These are phyloP conservation scores for Zaprionus davidi DNA, from an alignment of 1,140 invertebrate species.

Conservation along the genomic window DNA sequence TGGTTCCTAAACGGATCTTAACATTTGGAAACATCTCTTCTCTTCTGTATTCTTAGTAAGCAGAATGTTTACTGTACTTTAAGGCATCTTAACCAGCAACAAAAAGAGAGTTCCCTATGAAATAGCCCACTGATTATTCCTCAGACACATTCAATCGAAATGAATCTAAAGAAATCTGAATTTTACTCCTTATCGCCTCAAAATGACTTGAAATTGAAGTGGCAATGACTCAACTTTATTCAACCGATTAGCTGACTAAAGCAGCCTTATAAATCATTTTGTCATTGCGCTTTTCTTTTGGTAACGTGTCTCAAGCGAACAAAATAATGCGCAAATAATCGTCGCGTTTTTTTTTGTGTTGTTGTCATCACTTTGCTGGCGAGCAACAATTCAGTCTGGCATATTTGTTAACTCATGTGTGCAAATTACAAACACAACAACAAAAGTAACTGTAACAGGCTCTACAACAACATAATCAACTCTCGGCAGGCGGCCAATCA, in stretches of 20 bases:
- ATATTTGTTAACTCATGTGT: conserved; percentile 61
- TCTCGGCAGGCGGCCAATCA: conserved; percentile 14
- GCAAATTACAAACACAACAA: conserved; percentile 52
- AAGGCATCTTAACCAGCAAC: no score
- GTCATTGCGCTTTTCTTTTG: neutral
- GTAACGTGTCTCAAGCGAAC: neutral
- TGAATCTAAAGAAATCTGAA: no score
- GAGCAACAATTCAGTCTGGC: conserved; percentile 19
- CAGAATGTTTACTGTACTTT: no score
- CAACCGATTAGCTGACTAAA: neutral
- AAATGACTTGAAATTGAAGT: neutral
- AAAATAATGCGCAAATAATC: conserved; percentile 12
- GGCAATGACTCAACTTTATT: neutral
- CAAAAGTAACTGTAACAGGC: conserved; percentile 32
- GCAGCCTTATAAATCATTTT: neutral
- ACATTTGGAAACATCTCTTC: no score
- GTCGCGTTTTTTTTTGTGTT: neutral
- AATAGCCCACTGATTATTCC: no score
- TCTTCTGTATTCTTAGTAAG: no score
- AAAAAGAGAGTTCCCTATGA: no score
- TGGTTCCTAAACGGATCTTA: no score
- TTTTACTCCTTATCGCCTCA: neutral
- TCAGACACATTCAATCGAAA: no score
- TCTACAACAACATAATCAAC: conserved; percentile 40
- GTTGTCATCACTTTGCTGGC: neutral